Evolutionary conservation across 2,113 vertebrate species (phyloP).

Genomic region (Hyla sarda): DNA sequence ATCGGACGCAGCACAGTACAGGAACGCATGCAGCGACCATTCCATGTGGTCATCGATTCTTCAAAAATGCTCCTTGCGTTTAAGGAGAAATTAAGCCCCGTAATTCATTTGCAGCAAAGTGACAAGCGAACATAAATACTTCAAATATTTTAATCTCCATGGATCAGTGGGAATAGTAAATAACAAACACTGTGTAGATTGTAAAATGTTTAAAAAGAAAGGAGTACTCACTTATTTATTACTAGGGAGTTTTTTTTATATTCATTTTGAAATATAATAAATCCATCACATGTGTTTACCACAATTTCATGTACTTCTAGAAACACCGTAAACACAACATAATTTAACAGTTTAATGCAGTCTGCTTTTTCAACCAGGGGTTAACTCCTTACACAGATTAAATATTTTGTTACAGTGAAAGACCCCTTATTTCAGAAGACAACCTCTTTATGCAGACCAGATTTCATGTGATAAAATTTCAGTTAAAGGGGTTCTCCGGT

Average conservation of each 20-base stretch:
- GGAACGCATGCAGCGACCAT: not conserved
- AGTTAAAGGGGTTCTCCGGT: no score
- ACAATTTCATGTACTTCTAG: not conserved
- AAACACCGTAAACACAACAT: not conserved
- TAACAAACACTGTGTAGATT: not conserved
- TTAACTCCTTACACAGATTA: no score
- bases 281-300: not conserved
- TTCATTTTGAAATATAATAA: not conserved
- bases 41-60: not conserved
- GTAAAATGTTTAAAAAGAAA: not conserved
- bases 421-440: no score
- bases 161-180: not conserved
- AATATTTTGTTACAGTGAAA: no score
- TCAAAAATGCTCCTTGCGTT: not conserved
- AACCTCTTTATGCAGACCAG: no score
- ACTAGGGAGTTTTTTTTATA: not conserved
- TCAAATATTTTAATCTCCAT: not conserved
- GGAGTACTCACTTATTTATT: not conserved
- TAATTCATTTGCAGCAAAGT: not conserved
- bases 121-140: not conserved
- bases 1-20: not conserved
- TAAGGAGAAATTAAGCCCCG: not conserved
- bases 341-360: not conserved
- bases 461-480: no score
- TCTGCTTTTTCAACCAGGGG: not conserved